A percentile compares a stretch with the other conserved stretches of the same genome.
Conservation (phyloP, 1,140 invertebrate species). For the Zaprionus capensis region DNA sequence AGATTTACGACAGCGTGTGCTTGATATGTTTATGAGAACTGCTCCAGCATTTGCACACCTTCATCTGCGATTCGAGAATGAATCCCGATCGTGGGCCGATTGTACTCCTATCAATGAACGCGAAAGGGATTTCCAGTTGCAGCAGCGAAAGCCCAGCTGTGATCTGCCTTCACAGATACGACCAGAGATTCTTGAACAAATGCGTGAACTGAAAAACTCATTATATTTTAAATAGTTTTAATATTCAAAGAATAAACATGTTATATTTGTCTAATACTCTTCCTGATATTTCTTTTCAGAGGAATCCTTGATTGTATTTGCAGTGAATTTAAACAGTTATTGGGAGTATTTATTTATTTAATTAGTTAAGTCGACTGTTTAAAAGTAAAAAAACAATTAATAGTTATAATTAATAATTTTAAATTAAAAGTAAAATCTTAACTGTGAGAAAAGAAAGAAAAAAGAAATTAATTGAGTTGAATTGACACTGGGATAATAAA, state of each 20-base stretch:
- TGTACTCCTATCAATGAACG: constrained; percentile 16
- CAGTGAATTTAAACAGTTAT: not conserved
- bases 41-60: constrained; percentile 39
- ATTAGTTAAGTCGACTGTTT: no score
- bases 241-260: constrained; percentile 20
- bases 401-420: no score
- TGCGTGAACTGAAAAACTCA: constrained; percentile 38
- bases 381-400: no score
- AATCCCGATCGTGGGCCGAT: constrained; percentile 37
- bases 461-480: no score
- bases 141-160: constrained; percentile 5
- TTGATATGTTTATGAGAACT: constrained; percentile 35
- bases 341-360: no score
- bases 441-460: no score
- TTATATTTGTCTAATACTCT: not conserved
- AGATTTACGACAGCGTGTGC: constrained; percentile 49
- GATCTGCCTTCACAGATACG: constrained; percentile 26
- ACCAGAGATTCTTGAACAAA: constrained; percentile 43
- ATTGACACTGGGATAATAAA: no score
- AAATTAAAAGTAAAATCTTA: no score
- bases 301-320: not conserved
- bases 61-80: constrained; percentile 36
- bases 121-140: not conserved
- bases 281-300: constrained; percentile 37
- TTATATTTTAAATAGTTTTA: constrained; percentile 2